Base-by-base conservation (phyloP, 2,113 vertebrate genomes). In the Cisticola juncidis region DNA sequence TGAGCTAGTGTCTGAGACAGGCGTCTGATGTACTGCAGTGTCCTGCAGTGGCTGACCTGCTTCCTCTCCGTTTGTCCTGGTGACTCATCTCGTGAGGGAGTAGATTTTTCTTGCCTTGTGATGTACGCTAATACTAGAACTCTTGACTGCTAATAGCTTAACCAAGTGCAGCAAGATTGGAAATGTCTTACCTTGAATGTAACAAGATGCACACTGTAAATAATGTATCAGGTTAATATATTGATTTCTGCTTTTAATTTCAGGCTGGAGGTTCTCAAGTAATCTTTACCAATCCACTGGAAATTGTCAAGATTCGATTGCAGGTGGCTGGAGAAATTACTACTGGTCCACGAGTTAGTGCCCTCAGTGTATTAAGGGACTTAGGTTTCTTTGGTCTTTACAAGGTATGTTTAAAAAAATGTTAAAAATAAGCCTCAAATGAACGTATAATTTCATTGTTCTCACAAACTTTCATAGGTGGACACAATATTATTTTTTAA, bases 231-330 rank as follows among this genome's bases (percentile, higher is more conserved):
- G 4, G 15, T 66, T 92, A 70, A 90, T n/a, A 22, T 65, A 16
- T 23, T 91, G 57, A 48, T 77, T 77, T 86, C 51, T 56, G 42
- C 70, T 90, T 91, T 73, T 61, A 53, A 64, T 89, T 97, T 57
- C 95, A 99, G 99, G 99, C 99, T 61, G 99, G 99, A 95, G 99
- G 98, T 61, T 99, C 99, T 94, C 99, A 99, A 97, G 99, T 99
- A 69, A 99, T 99, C 91, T 99, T 99, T 95, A 99, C 99, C 91
- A 99, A 99, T 95, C 99, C 99, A 38, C 96, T 99, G 97, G 99
- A 99, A 97, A 99, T 99, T 23, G 98, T 99, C 89, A 99, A 99
- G 97, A 99, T 99, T 96, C 98, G 98, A 69, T 96, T 99, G 94
- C 98, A 99, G 86, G 99, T 99, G 95, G 98, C 98, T 61, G 98